These are phyloP conservation scores for Coptodon bakossiorum DNA, from an alignment of 2,113 vertebrate genomes.

Conservation along the genomic window DNA sequence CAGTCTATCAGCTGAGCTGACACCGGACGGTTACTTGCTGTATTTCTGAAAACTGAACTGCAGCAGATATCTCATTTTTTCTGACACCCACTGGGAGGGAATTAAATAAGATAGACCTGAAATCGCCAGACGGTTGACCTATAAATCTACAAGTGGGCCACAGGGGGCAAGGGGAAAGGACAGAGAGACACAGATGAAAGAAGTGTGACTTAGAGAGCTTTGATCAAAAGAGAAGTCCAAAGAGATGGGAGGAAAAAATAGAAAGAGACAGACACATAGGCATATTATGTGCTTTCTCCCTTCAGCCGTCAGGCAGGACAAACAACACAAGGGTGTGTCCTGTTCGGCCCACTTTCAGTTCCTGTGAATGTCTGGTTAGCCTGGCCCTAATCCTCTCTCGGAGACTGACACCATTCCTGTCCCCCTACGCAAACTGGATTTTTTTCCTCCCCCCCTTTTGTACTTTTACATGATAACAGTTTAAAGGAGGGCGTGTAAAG, in stretches of 20 bases:
- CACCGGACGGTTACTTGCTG: constrained; percentile 3
- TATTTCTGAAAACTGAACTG: constrained; percentile 3
- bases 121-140: constrained; percentile 51
- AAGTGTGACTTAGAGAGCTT: background rate
- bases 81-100: constrained; percentile 5
- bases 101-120: constrained; percentile 46
- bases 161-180: background rate
- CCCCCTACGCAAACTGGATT: background rate
- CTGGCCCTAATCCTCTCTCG: constrained; percentile 44
- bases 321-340: constrained; percentile 27
- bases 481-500: background rate
- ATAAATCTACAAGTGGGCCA: constrained; percentile 54
- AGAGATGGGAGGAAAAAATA: background rate
- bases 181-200: background rate
- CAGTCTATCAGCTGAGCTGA: background rate
- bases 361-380: constrained; percentile 4
- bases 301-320: constrained; percentile 37
- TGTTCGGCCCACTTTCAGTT: constrained; percentile 30
- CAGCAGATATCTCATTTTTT: constrained; percentile 21
- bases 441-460: background rate
- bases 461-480: constrained; percentile 15
- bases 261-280: background rate
- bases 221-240: background rate
- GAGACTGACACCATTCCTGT: constrained; percentile 22
- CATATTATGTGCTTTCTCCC: background rate